A percentile compares a stretch with the other conserved stretches of the same genome.
Conservation (phyloP, 2,113 vertebrate genomes). For the Podiceps cristatus region DNA sequence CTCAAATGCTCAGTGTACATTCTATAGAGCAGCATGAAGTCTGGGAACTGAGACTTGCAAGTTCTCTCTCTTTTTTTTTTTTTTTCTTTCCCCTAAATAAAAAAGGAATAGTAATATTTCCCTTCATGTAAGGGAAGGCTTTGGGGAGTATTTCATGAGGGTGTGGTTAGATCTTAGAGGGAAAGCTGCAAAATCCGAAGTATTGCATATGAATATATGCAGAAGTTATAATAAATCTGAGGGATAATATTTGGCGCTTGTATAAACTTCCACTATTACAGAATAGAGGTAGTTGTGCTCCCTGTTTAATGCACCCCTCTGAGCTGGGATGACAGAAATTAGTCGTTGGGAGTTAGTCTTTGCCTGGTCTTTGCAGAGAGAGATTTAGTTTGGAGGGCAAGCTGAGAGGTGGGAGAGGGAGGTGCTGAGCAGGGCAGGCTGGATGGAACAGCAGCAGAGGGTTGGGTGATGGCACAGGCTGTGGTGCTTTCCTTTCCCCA, state of each 20-base stretch:
- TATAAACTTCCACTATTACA: constrained; percentile 25
- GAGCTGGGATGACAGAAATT: background rate
- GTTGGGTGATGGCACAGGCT: background rate
- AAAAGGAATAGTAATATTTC: background rate
- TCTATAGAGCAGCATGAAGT: background rate
- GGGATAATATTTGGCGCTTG: constrained; percentile 25
- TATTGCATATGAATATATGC: background rate
- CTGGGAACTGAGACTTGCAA: background rate
- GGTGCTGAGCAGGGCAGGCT: background rate
- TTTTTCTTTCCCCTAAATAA: background rate
- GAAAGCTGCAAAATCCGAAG: background rate
- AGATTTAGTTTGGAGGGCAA: background rate
- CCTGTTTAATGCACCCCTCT: background rate
- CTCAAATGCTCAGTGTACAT: background rate
- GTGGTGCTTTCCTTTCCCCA: background rate
- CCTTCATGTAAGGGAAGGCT: background rate
- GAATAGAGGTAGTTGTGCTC: background rate
- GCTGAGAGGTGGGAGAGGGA: background rate
- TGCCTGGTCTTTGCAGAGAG: background rate
- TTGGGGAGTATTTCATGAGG: background rate
- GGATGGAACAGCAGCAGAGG: background rate
- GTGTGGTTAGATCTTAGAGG: constrained; percentile 20
- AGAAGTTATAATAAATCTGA: background rate
- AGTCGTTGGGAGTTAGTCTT: background rate
- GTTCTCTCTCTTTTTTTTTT: background rate